Evolutionary conservation across 2,888 invertebrate species (phyloP).

Genomic region (Sacculina carcini): DNA sequence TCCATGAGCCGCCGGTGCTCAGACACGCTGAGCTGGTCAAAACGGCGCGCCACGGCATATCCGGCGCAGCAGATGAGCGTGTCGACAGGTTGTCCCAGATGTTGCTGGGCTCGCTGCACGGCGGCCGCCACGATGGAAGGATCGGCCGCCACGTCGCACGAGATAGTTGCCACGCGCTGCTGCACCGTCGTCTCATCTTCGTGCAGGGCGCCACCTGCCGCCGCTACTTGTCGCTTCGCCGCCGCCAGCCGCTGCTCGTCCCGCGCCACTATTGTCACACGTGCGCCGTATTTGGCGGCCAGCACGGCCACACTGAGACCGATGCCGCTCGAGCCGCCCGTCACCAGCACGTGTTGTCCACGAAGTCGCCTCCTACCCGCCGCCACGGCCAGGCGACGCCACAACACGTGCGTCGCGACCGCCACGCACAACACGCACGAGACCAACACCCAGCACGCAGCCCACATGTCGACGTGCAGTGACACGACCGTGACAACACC

Average conservation of each 20-base stretch:
- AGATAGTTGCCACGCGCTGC: constrained; percentile 32
- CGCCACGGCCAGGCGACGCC: not conserved
- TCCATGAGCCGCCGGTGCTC: constrained; percentile 35
- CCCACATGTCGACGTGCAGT: too few species aligned
- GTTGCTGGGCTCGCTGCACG: constrained; percentile 32
- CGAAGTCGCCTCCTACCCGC: not conserved
- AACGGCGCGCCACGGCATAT: constrained; percentile 39
- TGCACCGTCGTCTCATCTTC: constrained; percentile 13
- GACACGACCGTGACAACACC: too few species aligned
- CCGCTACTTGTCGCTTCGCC: constrained; percentile 30
- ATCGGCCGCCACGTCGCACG: constrained; percentile 37
- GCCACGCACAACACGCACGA: too few species aligned
- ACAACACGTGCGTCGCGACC: too few species aligned
- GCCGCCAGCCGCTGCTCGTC: constrained; percentile 38
- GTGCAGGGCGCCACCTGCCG: not conserved
- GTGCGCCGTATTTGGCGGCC: constrained; percentile 50
- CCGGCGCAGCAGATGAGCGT: constrained; percentile 89
- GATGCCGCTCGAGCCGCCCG: constrained; percentile 89
- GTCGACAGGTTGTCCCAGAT: constrained; percentile 51
- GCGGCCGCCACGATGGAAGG: constrained; percentile 32
- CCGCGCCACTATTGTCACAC: constrained; percentile 72
- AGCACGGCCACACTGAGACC: constrained; percentile 57
- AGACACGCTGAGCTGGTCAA: constrained; percentile 34
- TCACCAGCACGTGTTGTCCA: constrained; percentile 28
- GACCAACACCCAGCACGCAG: too few species aligned